These are phyloP conservation scores for Apis cerana DNA, from an alignment of 1,140 invertebrate species.

Conservation along the genomic window DNA sequence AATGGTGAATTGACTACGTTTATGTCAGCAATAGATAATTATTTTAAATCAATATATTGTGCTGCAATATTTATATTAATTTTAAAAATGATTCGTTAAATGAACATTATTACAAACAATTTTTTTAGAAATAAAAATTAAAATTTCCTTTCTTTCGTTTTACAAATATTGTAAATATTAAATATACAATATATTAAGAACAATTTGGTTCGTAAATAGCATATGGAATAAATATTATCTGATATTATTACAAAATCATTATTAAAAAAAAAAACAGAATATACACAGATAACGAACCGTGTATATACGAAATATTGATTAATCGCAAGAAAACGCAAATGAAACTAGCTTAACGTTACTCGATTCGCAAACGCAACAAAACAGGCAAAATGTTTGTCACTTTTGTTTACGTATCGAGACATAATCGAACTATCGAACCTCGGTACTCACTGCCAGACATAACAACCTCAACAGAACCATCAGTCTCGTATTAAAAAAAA, in stretches of 20 bases:
- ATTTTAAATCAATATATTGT: not conserved
- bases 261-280: not conserved
- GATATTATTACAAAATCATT: no score
- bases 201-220: no score
- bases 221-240: no score
- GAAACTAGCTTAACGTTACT: constrained; percentile 1
- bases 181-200: no score
- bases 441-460: constrained; percentile 60
- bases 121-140: no score
- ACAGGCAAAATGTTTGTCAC: constrained; percentile 44
- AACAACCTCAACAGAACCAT: constrained; percentile 60
- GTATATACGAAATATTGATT: constrained; percentile 6
- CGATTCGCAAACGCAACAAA: constrained; percentile 11
- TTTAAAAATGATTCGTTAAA: not conserved
- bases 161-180: no score
- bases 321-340: not conserved
- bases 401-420: constrained; percentile 62
- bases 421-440: constrained; percentile 70
- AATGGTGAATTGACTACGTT: no score
- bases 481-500: not conserved
- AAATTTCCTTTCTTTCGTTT: no score
- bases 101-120: not conserved
- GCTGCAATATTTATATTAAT: not conserved
- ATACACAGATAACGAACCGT: not conserved
- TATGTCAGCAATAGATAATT: not conserved